These are phyloP conservation scores for Tenrec ecaudatus DNA, from an alignment of 2,113 vertebrate genomes.

Conservation along the genomic window DNA sequence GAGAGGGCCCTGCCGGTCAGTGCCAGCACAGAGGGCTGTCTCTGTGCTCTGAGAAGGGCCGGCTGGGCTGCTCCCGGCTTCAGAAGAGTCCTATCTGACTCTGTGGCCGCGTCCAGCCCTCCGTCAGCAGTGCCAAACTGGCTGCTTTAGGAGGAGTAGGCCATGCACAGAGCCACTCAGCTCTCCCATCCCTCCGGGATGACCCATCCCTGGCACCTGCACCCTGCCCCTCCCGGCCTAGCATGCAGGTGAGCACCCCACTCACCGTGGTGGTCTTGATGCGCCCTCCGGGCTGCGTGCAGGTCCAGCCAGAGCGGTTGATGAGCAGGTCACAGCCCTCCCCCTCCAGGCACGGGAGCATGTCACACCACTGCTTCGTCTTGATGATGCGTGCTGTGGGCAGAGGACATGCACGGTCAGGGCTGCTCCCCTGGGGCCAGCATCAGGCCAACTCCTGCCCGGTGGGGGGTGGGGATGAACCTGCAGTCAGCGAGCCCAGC, in stretches of 20 bases:
- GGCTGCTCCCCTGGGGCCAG: neutral
- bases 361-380: conserved; percentile 99
- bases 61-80: too few species aligned
- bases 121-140: too few species aligned
- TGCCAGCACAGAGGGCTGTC: too few species aligned
- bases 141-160: neutral
- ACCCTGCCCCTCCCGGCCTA: accelerated
- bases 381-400: conserved; percentile 94
- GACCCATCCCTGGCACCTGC: neutral
- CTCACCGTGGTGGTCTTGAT: conserved; percentile 99
- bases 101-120: too few species aligned
- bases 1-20: neutral
- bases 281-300: conserved; percentile 97
- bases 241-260: neutral
- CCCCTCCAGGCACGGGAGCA: conserved; percentile 98
- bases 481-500: too few species aligned
- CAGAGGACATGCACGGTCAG: conserved; percentile 14
- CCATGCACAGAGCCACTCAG: neutral
- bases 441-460: too few species aligned
- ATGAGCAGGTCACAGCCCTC: conserved; percentile 98
- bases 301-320: conserved; percentile 99
- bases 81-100: too few species aligned
- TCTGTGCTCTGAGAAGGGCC: too few species aligned
- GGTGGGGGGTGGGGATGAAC: accelerated
- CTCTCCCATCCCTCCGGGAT: accelerated